Percentiles rank a stretch among this genome's conserved stretches.
phyloP scores from a whole-genome alignment of 2,888 invertebrate species.

The Netelia inedita region DNA sequence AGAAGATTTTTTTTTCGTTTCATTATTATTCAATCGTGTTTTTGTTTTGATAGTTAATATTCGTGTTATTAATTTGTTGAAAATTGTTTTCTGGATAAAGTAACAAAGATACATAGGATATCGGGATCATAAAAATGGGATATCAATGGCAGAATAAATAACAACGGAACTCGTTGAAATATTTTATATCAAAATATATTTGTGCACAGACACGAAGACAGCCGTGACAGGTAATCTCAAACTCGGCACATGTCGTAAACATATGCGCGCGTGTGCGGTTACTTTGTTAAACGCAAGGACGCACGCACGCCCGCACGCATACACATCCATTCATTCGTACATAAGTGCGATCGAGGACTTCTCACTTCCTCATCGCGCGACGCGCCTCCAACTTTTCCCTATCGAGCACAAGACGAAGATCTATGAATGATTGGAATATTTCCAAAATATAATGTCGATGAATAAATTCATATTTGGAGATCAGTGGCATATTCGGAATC shows the following conservation, averaged over 20 bases:
- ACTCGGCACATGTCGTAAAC: conserved; percentile 66
- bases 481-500: conserved; percentile 1
- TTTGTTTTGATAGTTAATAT: too few species aligned
- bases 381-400: conserved; percentile 1
- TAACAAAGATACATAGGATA: too few species aligned
- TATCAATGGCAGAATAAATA: not conserved
- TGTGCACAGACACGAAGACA: conserved; percentile 84
- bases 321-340: conserved; percentile 65
- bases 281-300: conserved; percentile 36
- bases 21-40: too few species aligned
- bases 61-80: too few species aligned
- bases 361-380: conserved; percentile 37
- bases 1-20: too few species aligned
- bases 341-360: conserved; percentile 54
- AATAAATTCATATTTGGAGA: not conserved
- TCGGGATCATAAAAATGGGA: too few species aligned
- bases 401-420: not conserved
- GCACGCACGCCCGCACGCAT: conserved; percentile 25
- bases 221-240: conserved; percentile 80
- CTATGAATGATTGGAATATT: conserved; percentile 1
- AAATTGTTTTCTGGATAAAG: too few species aligned
- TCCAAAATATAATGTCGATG: not conserved
- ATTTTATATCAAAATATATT: conserved; percentile 85
- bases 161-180: conserved; percentile 24
- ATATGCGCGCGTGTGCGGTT: conserved; percentile 49